Evolutionary conservation across 2,797 vertebrate genomes (phyloP).

Genomic region (Diglossa cyanea): DNA sequence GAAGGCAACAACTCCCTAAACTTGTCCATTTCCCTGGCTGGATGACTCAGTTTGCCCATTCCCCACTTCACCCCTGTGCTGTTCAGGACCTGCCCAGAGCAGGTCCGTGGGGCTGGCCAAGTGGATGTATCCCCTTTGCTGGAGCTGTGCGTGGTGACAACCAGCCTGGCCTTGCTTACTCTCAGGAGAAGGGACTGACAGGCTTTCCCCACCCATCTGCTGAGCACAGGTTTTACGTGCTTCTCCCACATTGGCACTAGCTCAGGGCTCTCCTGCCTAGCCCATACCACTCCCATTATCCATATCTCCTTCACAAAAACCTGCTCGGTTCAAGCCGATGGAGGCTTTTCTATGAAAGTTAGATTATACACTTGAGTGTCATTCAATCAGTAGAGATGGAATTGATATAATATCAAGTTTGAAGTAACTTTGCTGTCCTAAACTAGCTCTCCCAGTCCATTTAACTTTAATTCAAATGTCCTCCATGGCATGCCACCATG

Average conservation of each 20-base stretch:
- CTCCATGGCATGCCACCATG: neutral
- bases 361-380: neutral
- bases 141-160: fast-evolving
- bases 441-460: neutral
- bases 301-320: neutral
- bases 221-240: fast-evolving
- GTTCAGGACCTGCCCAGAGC: neutral
- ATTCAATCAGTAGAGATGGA: neutral
- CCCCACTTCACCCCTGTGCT: fast-evolving
- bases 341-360: neutral
- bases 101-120: fast-evolving
- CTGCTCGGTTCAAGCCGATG: fast-evolving
- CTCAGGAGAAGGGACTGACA: neutral
- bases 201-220: neutral
- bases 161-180: neutral
- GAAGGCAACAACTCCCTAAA: neutral
- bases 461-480: neutral
- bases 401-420: neutral
- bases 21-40: neutral
- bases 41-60: neutral
- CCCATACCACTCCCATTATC: neutral
- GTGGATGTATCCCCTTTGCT: fast-evolving
- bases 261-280: neutral
- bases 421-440: neutral
- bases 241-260: neutral